Evolutionary conservation across 2,113 vertebrate species (phyloP).

Genomic region (Gnathonemus longibarbis): DNA sequence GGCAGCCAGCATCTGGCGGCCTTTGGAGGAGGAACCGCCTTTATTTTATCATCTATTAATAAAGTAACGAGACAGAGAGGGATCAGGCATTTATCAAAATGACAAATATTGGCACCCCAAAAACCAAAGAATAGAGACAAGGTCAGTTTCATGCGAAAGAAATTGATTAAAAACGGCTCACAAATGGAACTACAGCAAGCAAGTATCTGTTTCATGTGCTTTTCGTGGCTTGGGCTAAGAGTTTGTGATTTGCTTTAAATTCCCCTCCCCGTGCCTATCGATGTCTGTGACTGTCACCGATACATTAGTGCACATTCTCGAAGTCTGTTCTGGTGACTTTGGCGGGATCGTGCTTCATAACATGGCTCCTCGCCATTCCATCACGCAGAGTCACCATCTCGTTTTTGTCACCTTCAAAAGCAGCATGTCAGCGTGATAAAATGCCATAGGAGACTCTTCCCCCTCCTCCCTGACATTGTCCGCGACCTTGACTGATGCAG

Average conservation of each 20-base stretch:
- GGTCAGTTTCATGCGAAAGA: background rate
- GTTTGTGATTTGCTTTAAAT: background rate
- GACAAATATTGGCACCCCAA: background rate
- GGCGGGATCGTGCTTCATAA: background rate
- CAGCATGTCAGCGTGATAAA: background rate
- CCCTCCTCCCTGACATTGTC: background rate
- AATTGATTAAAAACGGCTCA: background rate
- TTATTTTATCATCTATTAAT: background rate
- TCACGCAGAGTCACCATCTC: background rate
- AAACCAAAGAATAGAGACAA: background rate
- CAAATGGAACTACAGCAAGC: background rate
- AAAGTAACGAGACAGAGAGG: background rate
- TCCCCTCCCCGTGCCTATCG: background rate
- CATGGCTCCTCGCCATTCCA: background rate
- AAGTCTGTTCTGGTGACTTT: background rate
- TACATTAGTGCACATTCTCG: background rate
- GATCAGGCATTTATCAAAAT: background rate
- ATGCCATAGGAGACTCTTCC: background rate
- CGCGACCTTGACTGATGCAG: background rate
- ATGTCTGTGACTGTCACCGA: background rate
- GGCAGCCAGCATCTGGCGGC: background rate
- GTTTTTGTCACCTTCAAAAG: background rate
- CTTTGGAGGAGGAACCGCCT: background rate
- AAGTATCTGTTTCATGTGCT: background rate
- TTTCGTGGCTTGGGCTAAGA: background rate